Percentiles rank a stretch among this genome's conserved stretches.
These are phyloP conservation scores for Buathra laborator DNA, from an alignment of 2,888 invertebrate species.

Conservation along the genomic window DNA sequence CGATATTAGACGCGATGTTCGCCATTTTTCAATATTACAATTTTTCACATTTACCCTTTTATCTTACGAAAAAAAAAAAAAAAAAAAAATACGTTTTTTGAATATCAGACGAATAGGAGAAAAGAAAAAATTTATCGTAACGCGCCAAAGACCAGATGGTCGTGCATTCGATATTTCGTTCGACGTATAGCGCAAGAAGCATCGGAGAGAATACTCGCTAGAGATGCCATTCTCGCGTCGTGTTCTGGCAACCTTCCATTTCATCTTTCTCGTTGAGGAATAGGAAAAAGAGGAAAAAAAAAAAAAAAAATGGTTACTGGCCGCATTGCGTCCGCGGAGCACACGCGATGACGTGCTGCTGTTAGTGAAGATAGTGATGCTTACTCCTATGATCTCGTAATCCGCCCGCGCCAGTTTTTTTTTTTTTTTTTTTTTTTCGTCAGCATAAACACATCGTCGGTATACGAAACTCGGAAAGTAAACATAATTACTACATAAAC, in stretches of 20 bases:
- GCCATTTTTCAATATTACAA: background rate
- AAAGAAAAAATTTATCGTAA: conserved; percentile 34
- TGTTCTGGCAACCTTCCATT: conserved; percentile 69
- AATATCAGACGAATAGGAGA: background rate
- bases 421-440: conserved; percentile 31
- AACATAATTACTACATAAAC: conserved; percentile 1
- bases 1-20: background rate
- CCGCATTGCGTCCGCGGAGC: conserved; percentile 67
- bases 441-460: conserved; percentile 30
- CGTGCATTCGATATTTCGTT: conserved; percentile 54
- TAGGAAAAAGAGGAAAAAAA: conserved; percentile 39
- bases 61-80: background rate
- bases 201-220: conserved; percentile 46
- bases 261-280: conserved; percentile 61
- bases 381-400: conserved; percentile 56
- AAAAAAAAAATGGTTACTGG: conserved; percentile 49
- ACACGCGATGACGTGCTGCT: conserved; percentile 56
- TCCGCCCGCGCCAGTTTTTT: conserved; percentile 31
- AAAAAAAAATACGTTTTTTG: background rate
- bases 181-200: conserved; percentile 46
- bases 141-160: conserved; percentile 46
- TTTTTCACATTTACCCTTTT: background rate
- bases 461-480: conserved; percentile 7
- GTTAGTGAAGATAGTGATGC: conserved; percentile 24
- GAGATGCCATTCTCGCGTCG: conserved; percentile 57